phyloP scores from a whole-genome alignment of 2,888 invertebrate species.

The Biston betularia region DNA sequence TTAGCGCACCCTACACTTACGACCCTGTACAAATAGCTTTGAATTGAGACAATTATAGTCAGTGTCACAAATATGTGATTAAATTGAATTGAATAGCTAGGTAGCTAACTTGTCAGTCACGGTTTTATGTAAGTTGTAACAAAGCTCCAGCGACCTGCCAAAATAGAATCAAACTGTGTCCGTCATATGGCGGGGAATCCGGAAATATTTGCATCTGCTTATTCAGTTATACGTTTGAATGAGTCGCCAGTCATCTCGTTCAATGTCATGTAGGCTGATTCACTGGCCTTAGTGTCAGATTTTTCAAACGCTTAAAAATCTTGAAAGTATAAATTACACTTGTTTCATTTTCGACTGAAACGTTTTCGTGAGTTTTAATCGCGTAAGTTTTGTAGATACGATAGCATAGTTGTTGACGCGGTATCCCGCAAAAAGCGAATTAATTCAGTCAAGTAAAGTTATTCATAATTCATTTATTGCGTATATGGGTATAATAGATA shows the following conservation, averaged over 20 bases:
- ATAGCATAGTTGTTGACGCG: too few species aligned
- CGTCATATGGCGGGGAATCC: constrained; percentile 31
- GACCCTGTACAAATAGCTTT: too few species aligned
- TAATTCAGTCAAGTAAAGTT: too few species aligned
- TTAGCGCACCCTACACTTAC: too few species aligned
- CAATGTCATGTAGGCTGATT: neutral
- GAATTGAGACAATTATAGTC: too few species aligned
- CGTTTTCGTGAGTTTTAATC: too few species aligned
- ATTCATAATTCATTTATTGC: too few species aligned
- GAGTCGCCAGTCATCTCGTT: neutral
- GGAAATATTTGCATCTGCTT: constrained; percentile 23
- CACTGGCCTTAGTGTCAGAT: neutral
- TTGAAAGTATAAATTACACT: neutral
- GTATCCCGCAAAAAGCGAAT: too few species aligned
- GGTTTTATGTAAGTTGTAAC: neutral
- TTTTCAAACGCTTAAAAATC: neutral
- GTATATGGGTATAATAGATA: too few species aligned
- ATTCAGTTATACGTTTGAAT: constrained; percentile 12
- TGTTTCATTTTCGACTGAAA: neutral
- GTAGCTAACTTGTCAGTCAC: neutral
- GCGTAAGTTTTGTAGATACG: too few species aligned
- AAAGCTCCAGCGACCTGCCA: neutral
- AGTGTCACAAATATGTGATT: too few species aligned
- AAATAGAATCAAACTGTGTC: constrained; percentile 2
- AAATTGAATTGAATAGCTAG: neutral